Conservation (phyloP, 2,888 invertebrate genomes). For the Scaptomyza polygonia region DNA sequence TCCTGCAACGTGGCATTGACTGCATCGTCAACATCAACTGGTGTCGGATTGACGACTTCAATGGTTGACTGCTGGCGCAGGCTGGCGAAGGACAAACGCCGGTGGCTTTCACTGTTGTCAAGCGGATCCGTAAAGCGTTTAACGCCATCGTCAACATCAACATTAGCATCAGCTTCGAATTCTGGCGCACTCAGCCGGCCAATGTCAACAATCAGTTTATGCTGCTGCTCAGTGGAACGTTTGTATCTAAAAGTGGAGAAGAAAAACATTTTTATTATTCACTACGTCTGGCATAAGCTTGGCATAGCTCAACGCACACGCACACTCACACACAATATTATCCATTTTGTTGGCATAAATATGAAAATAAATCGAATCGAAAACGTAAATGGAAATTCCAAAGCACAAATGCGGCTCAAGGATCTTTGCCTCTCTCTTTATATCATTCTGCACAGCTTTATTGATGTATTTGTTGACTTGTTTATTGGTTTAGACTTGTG, state of each 20-base stretch:
- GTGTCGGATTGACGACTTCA: conserved; percentile 55
- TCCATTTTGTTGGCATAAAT: conserved; percentile 64
- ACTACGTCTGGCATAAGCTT: conserved; percentile 46
- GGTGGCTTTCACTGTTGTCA: conserved; percentile 33
- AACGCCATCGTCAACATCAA: conserved; percentile 38
- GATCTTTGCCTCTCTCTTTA: background rate
- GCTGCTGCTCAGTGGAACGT: conserved; percentile 34
- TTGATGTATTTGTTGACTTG: conserved; percentile 53
- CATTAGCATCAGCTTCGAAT: conserved; percentile 14
- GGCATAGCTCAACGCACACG: conserved; percentile 35
- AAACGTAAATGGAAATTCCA: conserved; percentile 41
- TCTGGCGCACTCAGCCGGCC: conserved; percentile 25
- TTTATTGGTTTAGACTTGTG: conserved; percentile 50
- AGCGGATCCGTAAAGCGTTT: conserved; percentile 62
- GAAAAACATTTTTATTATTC: conserved; percentile 16
- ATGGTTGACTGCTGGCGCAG: conserved; percentile 47
- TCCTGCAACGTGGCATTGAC: conserved; percentile 11
- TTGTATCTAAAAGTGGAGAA: conserved; percentile 53
- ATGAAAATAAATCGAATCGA: conserved; percentile 67
- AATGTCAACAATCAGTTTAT: conserved; percentile 59
- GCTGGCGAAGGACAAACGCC: conserved; percentile 12
- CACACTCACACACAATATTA: conserved; percentile 51
- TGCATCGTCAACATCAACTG: conserved; percentile 13
- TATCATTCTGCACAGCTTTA: conserved; percentile 3
- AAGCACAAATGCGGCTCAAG: conserved; percentile 23